These are phyloP conservation scores for Ephialtes manifestator DNA, from an alignment of 2,888 invertebrate species.

Conservation along the genomic window DNA sequence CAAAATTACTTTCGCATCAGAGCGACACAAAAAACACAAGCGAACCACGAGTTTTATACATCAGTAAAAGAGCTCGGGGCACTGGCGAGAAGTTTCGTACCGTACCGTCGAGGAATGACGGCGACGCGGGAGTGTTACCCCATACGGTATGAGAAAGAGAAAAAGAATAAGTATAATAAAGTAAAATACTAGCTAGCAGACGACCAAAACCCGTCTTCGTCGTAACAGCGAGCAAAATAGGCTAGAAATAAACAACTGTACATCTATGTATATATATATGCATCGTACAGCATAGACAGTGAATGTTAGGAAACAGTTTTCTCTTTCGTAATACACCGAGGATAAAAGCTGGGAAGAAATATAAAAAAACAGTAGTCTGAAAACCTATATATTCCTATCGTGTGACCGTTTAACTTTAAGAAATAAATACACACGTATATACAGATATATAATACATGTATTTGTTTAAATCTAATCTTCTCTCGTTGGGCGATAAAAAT, in stretches of 20 bases:
- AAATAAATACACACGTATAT: neutral
- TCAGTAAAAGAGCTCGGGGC: neutral
- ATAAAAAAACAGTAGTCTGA: neutral
- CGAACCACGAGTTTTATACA: conserved; percentile 34
- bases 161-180: neutral
- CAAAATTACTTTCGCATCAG: neutral
- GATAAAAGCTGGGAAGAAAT: neutral
- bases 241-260: neutral
- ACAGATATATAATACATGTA: neutral
- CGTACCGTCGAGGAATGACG: conserved; percentile 77
- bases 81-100: conserved; percentile 48
- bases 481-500: neutral
- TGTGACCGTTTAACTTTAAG: neutral
- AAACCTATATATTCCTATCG: neutral
- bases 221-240: neutral
- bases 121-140: conserved; percentile 84
- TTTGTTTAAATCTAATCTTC: neutral
- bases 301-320: neutral
- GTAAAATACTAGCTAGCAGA: neutral
- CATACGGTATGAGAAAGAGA: conserved; percentile 81
- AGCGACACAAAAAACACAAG: neutral
- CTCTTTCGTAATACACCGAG: neutral
- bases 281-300: neutral
- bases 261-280: no score
- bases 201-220: neutral